phyloP scores from a whole-genome alignment of 2,888 invertebrate species.

The Drosophila meridiana region DNA sequence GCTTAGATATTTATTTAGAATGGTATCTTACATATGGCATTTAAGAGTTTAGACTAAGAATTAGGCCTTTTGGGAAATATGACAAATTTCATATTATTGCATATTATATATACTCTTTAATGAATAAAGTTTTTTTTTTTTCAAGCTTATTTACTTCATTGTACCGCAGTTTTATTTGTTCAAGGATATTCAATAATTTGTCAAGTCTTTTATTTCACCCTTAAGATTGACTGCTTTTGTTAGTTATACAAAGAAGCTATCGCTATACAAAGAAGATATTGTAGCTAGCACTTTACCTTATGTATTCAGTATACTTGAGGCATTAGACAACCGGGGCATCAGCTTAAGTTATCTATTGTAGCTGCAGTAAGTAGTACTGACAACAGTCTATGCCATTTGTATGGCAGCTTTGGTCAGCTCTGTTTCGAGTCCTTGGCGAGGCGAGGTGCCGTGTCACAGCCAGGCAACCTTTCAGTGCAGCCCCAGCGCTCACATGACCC shows the following conservation, averaged over 20 bases:
- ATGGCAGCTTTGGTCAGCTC: constrained; percentile 58
- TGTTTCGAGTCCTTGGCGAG: constrained; percentile 27
- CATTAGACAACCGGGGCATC: constrained; percentile 26
- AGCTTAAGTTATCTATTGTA: constrained; percentile 26
- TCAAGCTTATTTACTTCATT: background rate
- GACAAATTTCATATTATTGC: no score
- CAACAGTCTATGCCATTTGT: constrained; percentile 48
- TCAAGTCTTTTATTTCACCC: no score
- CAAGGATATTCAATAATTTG: background rate
- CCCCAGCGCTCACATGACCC: background rate
- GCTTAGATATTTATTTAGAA: no score
- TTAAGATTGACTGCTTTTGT: background rate
- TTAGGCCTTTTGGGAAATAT: no score
- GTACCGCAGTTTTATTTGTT: background rate
- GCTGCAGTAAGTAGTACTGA: constrained; percentile 27
- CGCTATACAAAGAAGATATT: background rate
- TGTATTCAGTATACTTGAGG: background rate
- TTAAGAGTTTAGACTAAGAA: no score
- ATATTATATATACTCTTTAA: background rate
- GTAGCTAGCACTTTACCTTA: background rate
- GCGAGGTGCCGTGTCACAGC: constrained; percentile 8
- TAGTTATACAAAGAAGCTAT: constrained; percentile 6
- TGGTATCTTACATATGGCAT: no score
- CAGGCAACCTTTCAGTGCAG: constrained; percentile 9
- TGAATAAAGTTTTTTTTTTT: background rate